These are phyloP conservation scores for Stratiolaelaps scimitus DNA, from an alignment of 1,140 invertebrate genomes.

Conservation along the genomic window DNA sequence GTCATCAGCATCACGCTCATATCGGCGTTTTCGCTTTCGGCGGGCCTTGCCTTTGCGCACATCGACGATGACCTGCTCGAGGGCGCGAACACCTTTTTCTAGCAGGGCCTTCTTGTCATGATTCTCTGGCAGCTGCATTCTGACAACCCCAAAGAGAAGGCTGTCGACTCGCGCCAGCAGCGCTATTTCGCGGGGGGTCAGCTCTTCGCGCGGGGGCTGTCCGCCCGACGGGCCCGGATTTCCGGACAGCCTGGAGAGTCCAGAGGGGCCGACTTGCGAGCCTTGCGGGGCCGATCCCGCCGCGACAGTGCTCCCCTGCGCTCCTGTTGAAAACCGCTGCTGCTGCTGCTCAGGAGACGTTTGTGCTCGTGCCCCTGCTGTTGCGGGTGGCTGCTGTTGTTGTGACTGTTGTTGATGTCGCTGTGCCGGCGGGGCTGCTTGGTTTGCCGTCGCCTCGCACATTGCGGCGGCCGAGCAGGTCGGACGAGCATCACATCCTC, in stretches of 20 bases:
- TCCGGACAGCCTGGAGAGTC: conserved; percentile 5
- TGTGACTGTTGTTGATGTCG: no score
- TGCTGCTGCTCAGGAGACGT: no score
- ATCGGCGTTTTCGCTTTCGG: conserved; percentile 1
- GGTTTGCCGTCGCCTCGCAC: conserved; percentile 23
- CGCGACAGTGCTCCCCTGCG: no score
- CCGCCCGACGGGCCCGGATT: not conserved
- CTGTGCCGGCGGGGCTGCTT: no score
- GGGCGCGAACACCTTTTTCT: conserved; percentile 17
- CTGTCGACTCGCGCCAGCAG: conserved; percentile 18
- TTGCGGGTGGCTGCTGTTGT: no score
- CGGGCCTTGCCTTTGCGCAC: not conserved
- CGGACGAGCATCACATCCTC: conserved; percentile 24
- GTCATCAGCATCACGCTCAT: not conserved
- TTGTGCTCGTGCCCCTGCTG: no score
- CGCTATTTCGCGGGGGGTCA: conserved; percentile 18
- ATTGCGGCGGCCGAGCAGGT: conserved; percentile 13
- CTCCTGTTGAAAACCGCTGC: no score
- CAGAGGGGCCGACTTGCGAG: no score
- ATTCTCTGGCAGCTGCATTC: conserved; percentile 24
- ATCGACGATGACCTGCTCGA: conserved; percentile 23
- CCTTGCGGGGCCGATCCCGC: no score
- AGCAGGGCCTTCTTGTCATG: conserved; percentile 12
- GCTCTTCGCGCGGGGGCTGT: conserved; percentile 3
- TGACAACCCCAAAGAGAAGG: conserved; percentile 16